These are phyloP conservation scores for Chymomyza procnemis DNA, from an alignment of 2,888 invertebrate genomes.

Conservation along the genomic window DNA sequence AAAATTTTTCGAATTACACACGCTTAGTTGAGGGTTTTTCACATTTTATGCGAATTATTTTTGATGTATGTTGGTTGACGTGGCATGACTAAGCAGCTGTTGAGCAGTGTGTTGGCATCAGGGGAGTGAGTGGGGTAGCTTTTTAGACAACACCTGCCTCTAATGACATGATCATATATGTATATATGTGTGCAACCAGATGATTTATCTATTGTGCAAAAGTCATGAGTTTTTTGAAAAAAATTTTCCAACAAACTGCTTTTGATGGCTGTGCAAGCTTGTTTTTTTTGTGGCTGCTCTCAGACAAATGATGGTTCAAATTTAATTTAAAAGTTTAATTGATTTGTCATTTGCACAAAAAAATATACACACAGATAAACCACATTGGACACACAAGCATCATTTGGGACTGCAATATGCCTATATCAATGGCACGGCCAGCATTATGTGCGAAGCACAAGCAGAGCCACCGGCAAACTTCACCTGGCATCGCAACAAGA, in stretches of 20 bases:
- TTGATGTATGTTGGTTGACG: conserved; percentile 19
- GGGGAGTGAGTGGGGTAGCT: conserved; percentile 30
- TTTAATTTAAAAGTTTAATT: conserved; percentile 24
- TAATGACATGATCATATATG: conserved; percentile 49
- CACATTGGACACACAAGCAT: conserved; percentile 72
- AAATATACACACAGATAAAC: conserved; percentile 70
- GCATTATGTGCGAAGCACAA: conserved; percentile 81
- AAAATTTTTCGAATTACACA: conserved; percentile 54
- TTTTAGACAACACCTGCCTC: conserved; percentile 47
- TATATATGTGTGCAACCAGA: conserved; percentile 20
- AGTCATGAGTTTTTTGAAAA: conserved; percentile 35
- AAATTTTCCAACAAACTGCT: conserved; percentile 30
- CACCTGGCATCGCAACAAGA: conserved; percentile 79
- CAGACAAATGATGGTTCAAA: not conserved
- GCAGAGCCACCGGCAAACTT: conserved; percentile 81
- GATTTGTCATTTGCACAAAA: conserved; percentile 8
- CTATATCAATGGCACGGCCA: conserved; percentile 80
- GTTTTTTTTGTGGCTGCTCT: conserved; percentile 3
- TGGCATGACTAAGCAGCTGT: conserved; percentile 18
- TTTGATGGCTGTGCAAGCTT: conserved; percentile 15
- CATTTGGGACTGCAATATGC: conserved; percentile 71
- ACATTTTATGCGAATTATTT: conserved; percentile 6
- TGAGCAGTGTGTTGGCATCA: conserved; percentile 4
- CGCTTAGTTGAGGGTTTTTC: conserved; percentile 18
- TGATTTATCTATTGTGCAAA: conserved; percentile 52